phyloP scores from a whole-genome alignment of 2,113 vertebrate species.

The Gambusia affinis region DNA sequence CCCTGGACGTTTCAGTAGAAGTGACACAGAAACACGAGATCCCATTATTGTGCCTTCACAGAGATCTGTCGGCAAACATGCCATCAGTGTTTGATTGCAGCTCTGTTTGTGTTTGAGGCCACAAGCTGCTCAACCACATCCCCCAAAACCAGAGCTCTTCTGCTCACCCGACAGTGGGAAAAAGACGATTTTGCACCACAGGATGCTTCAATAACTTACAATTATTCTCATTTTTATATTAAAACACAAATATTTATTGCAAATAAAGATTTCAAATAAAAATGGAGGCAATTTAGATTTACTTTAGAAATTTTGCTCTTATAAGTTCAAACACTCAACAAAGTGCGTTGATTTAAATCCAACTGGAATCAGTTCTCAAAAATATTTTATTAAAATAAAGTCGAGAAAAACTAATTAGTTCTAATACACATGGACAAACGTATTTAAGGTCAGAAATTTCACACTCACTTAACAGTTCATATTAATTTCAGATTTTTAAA shows the following conservation, averaged over 20 bases:
- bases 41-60: slow-evolving; percentile 73
- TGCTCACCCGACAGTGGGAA: neutral
- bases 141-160: slow-evolving; percentile 16
- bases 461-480: neutral
- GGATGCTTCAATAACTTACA: neutral
- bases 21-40: slow-evolving; percentile 63
- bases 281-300: neutral
- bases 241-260: neutral
- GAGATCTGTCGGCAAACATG: slow-evolving; percentile 76
- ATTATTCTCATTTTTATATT: neutral
- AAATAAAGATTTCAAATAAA: neutral
- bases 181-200: slow-evolving; percentile 1
- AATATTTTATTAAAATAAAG: neutral
- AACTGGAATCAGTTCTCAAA: neutral
- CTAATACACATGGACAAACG: neutral
- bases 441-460: neutral
- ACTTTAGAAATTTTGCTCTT: neutral
- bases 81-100: slow-evolving; percentile 32
- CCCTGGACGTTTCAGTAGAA: slow-evolving; percentile 55
- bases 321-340: neutral
- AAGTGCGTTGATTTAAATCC: neutral
- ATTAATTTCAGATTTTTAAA: neutral
- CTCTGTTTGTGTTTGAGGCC: slow-evolving; percentile 62
- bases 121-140: slow-evolving; percentile 18
- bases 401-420: neutral